Conservation (phyloP, 2,888 invertebrate species). For the Seira sanloemensis region DNA sequence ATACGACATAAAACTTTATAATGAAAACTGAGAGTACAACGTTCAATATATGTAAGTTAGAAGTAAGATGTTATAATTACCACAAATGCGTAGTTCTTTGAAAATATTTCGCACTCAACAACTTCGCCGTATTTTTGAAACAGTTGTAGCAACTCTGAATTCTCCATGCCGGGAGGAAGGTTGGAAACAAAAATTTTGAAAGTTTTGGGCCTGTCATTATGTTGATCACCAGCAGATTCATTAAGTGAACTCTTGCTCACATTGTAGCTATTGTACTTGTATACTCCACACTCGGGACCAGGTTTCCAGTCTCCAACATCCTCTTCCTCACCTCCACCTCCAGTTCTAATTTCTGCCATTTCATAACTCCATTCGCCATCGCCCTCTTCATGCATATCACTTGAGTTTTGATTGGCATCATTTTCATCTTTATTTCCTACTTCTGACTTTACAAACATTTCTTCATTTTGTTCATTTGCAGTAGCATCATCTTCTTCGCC, state of each 20-base stretch:
- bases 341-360: neutral
- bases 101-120: conserved; percentile 68
- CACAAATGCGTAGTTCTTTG: conserved; percentile 71
- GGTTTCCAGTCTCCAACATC: too few species aligned
- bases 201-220: conserved; percentile 41
- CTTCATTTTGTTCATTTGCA: too few species aligned
- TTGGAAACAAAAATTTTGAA: conserved; percentile 69
- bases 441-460: too few species aligned
- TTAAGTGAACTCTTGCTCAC: too few species aligned
- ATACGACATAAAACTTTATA: neutral
- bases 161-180: conserved; percentile 56
- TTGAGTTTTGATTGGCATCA: too few species aligned
- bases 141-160: conserved; percentile 54
- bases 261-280: too few species aligned
- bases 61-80: conserved; percentile 42
- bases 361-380: neutral
- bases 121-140: conserved; percentile 68
- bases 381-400: too few species aligned
- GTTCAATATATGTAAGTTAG: neutral
- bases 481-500: neutral
- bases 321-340: neutral
- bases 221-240: too few species aligned
- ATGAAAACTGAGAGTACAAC: neutral
- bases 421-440: too few species aligned
- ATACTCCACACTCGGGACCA: too few species aligned